Evolutionary conservation across 2,113 vertebrate genomes (phyloP).

Genomic region (Bos taurus): DNA sequence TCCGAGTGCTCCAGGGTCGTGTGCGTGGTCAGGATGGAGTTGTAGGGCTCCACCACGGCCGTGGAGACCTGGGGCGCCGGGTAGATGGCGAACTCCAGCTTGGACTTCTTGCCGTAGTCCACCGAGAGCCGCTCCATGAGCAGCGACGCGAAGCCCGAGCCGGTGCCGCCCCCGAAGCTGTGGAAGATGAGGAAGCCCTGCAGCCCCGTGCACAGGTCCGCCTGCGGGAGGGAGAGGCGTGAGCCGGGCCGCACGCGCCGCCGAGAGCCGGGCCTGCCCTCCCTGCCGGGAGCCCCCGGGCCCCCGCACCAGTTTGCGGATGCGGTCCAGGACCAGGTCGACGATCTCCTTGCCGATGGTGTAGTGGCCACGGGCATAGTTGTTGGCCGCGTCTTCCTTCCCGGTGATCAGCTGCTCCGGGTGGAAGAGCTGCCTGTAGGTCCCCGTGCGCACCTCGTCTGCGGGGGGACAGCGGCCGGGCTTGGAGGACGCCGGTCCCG

Average conservation of each 20-base stretch:
- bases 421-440: slow-evolving; percentile 81
- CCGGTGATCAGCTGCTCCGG: slow-evolving; percentile 83
- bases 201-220: slow-evolving; percentile 65
- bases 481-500: neutral
- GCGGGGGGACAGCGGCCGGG: neutral
- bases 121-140: neutral
- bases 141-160: slow-evolving; percentile 74
- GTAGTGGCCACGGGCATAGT: slow-evolving; percentile 82
- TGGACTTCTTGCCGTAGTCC: too few species aligned
- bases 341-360: slow-evolving; percentile 84
- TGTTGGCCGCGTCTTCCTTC: slow-evolving; percentile 85
- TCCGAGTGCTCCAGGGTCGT: too few species aligned
- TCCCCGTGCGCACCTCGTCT: slow-evolving; percentile 84
- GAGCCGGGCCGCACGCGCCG: accelerated
- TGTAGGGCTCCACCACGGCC: too few species aligned
- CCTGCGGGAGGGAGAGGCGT: neutral
- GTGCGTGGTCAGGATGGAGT: too few species aligned
- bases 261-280: neutral
- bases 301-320: slow-evolving; percentile 78
- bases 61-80: too few species aligned
- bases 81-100: too few species aligned
- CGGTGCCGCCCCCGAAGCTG: slow-evolving; percentile 77
- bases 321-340: slow-evolving; percentile 80
- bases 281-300: accelerated
- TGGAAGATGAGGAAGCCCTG: slow-evolving; percentile 82